Evolutionary conservation across 2,888 invertebrate genomes (phyloP).

Genomic region (Apamea crenata): DNA sequence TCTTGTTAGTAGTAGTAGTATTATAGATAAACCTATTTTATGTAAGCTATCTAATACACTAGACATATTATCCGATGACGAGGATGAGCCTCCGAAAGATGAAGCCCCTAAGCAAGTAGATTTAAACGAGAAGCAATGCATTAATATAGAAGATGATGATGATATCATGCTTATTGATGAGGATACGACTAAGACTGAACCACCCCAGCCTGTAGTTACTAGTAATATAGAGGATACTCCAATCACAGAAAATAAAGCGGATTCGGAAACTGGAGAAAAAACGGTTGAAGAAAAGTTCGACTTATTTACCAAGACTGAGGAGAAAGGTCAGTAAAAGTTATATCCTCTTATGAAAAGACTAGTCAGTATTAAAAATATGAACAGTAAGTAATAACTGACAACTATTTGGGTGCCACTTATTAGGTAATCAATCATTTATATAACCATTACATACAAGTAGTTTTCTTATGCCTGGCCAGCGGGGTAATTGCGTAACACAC

Average conservation of each 20-base stretch:
- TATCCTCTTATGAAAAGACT: not conserved
- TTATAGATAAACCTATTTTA: slow-evolving; percentile 66
- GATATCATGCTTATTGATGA: slow-evolving; percentile 87
- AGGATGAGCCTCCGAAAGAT: slow-evolving; percentile 74
- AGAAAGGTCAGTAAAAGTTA: slow-evolving; percentile 65
- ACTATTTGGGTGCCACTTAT: not conserved
- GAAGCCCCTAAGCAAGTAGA: slow-evolving; percentile 42
- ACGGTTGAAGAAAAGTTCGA: slow-evolving; percentile 46
- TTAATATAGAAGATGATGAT: slow-evolving; percentile 84
- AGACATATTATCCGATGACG: slow-evolving; percentile 85
- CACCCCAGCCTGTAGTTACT: slow-evolving; percentile 43
- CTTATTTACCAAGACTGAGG: slow-evolving; percentile 45
- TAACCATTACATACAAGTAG: not conserved
- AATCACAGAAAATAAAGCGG: slow-evolving; percentile 42
- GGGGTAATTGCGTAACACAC: no score
- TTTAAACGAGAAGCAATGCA: slow-evolving; percentile 75
- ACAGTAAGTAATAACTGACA: not conserved
- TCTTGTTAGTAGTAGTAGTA: slow-evolving; percentile 35
- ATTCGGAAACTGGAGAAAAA: slow-evolving; percentile 61
- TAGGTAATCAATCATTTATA: slow-evolving; percentile 1
- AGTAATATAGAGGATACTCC: slow-evolving; percentile 49
- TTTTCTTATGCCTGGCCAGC: not conserved
- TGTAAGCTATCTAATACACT: slow-evolving; percentile 83
- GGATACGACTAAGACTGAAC: slow-evolving; percentile 65
- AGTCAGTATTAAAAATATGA: not conserved